Percentiles rank a stretch among this genome's conserved stretches.
Conservation (phyloP, 2,888 invertebrate genomes). For the Agonopterix heracliana region DNA sequence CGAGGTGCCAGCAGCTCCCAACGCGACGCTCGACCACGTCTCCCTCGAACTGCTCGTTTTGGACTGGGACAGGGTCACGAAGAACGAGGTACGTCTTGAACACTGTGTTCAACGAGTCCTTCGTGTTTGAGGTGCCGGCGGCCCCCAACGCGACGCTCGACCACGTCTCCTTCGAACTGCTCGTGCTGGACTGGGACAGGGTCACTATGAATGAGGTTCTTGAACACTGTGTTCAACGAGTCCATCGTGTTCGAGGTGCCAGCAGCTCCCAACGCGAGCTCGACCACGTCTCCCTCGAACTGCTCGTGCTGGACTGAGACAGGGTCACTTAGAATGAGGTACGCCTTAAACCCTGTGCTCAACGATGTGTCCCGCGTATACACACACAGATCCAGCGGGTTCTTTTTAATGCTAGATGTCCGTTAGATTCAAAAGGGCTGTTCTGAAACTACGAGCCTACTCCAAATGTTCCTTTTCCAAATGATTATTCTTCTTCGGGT, state of each 20-base stretch:
- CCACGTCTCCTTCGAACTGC: slow-evolving; percentile 90
- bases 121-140: slow-evolving; percentile 96
- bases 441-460: too few species aligned
- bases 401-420: too few species aligned
- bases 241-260: slow-evolving; percentile 99
- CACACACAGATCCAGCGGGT: too few species aligned
- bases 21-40: slow-evolving; percentile 87
- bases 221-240: slow-evolving; percentile 99
- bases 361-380: slow-evolving; percentile 90
- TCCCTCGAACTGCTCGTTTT: slow-evolving; percentile 91
- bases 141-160: slow-evolving; percentile 83
- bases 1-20: slow-evolving; percentile 88
- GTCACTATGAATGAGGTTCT: slow-evolving; percentile 97
- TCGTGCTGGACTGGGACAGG: slow-evolving; percentile 97
- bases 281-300: slow-evolving; percentile 89
- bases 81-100: slow-evolving; percentile 94
- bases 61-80: slow-evolving; percentile 98
- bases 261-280: slow-evolving; percentile 81
- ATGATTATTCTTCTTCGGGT: too few species aligned
- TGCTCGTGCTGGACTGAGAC: slow-evolving; percentile 96
- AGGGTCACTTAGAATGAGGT: slow-evolving; percentile 99
- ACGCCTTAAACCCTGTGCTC: slow-evolving; percentile 93
- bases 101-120: slow-evolving; percentile 99
- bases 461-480: too few species aligned
- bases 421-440: too few species aligned